Percentiles rank a stretch among this genome's conserved stretches.
Evolutionary conservation across 2,797 vertebrate genomes (phyloP).

Genomic region (Pseudopleuronectes americanus): DNA sequence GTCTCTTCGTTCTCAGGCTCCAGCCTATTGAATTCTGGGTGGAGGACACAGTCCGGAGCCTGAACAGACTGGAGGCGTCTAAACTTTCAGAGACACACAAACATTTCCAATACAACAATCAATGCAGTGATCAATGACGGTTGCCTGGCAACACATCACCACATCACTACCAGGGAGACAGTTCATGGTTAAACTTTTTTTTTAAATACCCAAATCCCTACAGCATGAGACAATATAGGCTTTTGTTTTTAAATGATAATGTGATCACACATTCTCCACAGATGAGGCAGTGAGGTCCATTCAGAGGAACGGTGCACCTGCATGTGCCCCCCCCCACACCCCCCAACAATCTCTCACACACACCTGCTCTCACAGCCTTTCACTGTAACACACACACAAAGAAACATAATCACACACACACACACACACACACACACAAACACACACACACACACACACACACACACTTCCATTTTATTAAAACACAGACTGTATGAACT

Average conservation of each 20-base stretch:
- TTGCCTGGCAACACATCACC: conserved; percentile 37
- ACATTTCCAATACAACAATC: conserved; percentile 65
- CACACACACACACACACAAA: conserved; percentile 7
- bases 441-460: not conserved
- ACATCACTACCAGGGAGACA: too few relatives aligned
- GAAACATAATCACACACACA: not conserved
- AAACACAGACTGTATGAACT: too few relatives aligned
- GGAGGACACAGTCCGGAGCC: conserved; percentile 38
- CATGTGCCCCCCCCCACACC: not conserved
- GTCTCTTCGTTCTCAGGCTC: conserved; percentile 37
- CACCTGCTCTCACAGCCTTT: conserved; percentile 15
- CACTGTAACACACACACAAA: conserved; percentile 18
- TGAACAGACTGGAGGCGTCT: conserved; percentile 61
- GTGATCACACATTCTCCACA: not conserved
- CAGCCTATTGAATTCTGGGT: conserved; percentile 63
- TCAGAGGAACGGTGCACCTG: conserved; percentile 31
- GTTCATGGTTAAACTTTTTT: too few relatives aligned
- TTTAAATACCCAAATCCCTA: too few relatives aligned
- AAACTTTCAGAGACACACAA: conserved; percentile 58
- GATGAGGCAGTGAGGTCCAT: conserved; percentile 14
- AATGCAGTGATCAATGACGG: conserved; percentile 36
- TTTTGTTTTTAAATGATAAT: too few relatives aligned
- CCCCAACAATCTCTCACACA: not conserved
- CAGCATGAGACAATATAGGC: too few relatives aligned
- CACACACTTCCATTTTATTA: too few relatives aligned